These are phyloP conservation scores for rat (Rattus norvegicus) DNA, from an alignment of 2,113 vertebrate species.

Conservation along the genomic window GRCr8 NC_086039.1:19309501-19310000, in stretches of 20 bases:
- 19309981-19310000: not conserved
- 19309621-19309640: too few species aligned
- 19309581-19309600: too few species aligned
- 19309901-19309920: not conserved
- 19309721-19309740: not conserved
- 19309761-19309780: not conserved
- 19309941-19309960: not conserved
- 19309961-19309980: not conserved
- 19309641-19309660: too few species aligned
- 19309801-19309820: not conserved
- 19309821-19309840: not conserved
- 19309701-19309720: not conserved
- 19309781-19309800: not conserved
- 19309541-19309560: not conserved
- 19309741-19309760: not conserved
- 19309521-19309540: not conserved
- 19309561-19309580: too few species aligned
- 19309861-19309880: not conserved
- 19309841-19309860: not conserved
- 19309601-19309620: too few species aligned
- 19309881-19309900: not conserved
- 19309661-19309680: too few species aligned
- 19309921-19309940: not conserved
- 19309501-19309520: not conserved
- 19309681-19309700: not conserved